Base-by-base conservation (phyloP, 2,113 vertebrate species). In the Sturnira hondurensis region DNA sequence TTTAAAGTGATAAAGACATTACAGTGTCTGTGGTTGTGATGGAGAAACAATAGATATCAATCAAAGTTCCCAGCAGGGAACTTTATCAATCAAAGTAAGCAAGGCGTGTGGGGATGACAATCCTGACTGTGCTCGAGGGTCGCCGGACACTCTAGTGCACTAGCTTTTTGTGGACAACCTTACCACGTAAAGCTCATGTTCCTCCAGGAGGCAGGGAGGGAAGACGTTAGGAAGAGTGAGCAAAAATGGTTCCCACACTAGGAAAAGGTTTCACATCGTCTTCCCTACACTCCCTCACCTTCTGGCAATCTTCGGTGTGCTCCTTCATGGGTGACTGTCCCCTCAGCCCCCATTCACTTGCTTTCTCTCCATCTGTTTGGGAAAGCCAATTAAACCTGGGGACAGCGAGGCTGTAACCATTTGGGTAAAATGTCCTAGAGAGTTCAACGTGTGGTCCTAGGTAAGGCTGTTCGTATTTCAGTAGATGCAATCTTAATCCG, bases 401-500 rank as follows among this genome's bases (percentile, higher is more conserved):
- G 24, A 41, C 41, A 22, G 50, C 8, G 17, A 96, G 38, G 41
- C 61, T 6, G 20, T 77, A 71, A 43, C n/a, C 52, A 28, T 63
- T 6, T 28, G 45, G n/a, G n/a, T 52, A 9, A 85, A 92, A 83
- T 68, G 56, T 17, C n/a, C 70, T 15, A 36, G 82, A 77, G 78
- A 31, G 10, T 93, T 87, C 71, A 86, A 67, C 4, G 6, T 63
- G 16, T 22, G 22, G 67, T 50, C 63, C 50, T 61, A 33, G 54
- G 20, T 13, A 43, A 28, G 52, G 19, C 50, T 73, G 31, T 91
- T 63, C 47, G 38, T 70, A 58, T 89, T 94, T 89, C 73, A 28
- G n/a, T 41, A 82, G 73, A 94, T 13, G 9, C 77, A 88, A 5
- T 96, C 68, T 68, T 89, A 81, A 70, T 82, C 73, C 38, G 52